phyloP scores from a whole-genome alignment of 2,797 vertebrate species.

The Chrosomus eos region DNA sequence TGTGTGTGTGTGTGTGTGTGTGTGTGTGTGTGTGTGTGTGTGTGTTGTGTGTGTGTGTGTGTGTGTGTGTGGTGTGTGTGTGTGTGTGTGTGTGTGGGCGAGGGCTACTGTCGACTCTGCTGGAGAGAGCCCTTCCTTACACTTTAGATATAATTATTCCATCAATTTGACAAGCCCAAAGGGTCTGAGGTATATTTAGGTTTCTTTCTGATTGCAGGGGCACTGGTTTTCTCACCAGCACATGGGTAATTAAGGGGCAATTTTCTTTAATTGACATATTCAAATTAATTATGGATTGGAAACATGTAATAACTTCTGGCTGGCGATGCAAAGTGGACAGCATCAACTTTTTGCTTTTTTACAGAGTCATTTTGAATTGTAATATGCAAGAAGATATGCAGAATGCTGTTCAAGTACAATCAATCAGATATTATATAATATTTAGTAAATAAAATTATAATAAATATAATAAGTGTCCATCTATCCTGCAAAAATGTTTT shows the following conservation, averaged over 20 bases:
- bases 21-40: background rate
- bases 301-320: slow-evolving; percentile 50
- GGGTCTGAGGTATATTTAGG: slow-evolving; percentile 57
- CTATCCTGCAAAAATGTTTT: background rate
- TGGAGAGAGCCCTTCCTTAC: slow-evolving; percentile 44
- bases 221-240: slow-evolving; percentile 52
- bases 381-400: background rate
- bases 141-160: slow-evolving; percentile 61
- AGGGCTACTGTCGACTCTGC: slow-evolving; percentile 41
- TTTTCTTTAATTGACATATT: slow-evolving; percentile 59
- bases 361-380: slow-evolving; percentile 8
- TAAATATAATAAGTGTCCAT: background rate
- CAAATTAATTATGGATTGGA: slow-evolving; percentile 60
- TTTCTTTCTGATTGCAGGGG: slow-evolving; percentile 38
- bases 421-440: background rate
- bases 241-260: slow-evolving; percentile 60
- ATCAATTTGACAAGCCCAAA: slow-evolving; percentile 56
- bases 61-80: background rate
- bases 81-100: background rate
- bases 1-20: background rate
- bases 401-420: slow-evolving; percentile 19
- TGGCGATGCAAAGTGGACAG: slow-evolving; percentile 40
- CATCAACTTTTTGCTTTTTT: slow-evolving; percentile 2
- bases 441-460: background rate
- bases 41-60: background rate